Evolutionary conservation across 2,113 vertebrate species (phyloP).

Genomic region (Lophius piscatorius): DNA sequence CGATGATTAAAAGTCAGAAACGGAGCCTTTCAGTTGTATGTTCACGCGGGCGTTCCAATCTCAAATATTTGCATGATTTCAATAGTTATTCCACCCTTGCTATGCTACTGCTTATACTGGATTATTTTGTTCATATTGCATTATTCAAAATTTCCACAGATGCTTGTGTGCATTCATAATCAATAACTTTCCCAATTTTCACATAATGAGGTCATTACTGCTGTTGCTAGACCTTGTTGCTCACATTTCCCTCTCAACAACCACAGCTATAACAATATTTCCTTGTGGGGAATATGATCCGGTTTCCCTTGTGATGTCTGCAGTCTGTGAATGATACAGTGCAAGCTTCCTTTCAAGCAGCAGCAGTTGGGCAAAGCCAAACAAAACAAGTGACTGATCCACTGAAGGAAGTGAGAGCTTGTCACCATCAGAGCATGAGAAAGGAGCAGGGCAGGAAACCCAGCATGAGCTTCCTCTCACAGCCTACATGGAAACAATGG

Average conservation of each 20-base stretch:
- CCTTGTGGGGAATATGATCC: slow-evolving; percentile 31
- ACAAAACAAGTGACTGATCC: slow-evolving; percentile 54
- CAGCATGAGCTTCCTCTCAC: slow-evolving; percentile 48
- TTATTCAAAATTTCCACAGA: slow-evolving; percentile 12
- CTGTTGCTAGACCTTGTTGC: slow-evolving; percentile 10
- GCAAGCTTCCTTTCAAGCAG: slow-evolving; percentile 30
- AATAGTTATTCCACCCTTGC: not conserved
- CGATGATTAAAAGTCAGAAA: slow-evolving; percentile 19
- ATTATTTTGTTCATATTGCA: slow-evolving; percentile 28
- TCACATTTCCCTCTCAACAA: slow-evolving; percentile 41
- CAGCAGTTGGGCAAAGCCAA: slow-evolving; percentile 34
- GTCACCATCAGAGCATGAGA: slow-evolving; percentile 60
- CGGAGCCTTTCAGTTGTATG: slow-evolving; percentile 32
- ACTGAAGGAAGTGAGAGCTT: slow-evolving; percentile 52
- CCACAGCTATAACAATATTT: slow-evolving; percentile 48
- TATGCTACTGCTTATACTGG: not conserved
- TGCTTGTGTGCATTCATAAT: slow-evolving; percentile 5
- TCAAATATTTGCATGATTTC: slow-evolving; percentile 21
- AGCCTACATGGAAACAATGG: slow-evolving; percentile 49
- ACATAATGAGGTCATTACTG: slow-evolving; percentile 15
- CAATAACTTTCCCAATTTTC: slow-evolving; percentile 19
- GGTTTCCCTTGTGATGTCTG: slow-evolving; percentile 28
- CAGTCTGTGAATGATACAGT: slow-evolving; percentile 30
- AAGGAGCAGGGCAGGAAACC: slow-evolving; percentile 44
- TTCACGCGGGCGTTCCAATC: slow-evolving; percentile 30